Conservation (phyloP, 2,888 invertebrate genomes). For the Crocallis elinguaria region DNA sequence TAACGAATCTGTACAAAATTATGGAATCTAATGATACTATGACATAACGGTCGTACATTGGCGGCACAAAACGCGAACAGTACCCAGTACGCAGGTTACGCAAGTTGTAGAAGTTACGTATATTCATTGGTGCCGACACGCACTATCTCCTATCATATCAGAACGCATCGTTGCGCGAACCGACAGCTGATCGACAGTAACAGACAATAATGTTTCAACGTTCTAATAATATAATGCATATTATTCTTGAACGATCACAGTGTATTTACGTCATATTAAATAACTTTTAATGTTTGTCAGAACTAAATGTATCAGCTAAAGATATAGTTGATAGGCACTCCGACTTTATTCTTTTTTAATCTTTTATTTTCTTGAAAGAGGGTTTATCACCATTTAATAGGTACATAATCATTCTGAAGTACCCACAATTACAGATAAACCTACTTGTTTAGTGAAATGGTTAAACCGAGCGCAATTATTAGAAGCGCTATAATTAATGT, state of each 20-base stretch:
- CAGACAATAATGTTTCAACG: conserved; percentile 28
- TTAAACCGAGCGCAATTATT: conserved; percentile 16
- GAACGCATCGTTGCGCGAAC: conserved; percentile 70
- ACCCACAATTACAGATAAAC: conserved; percentile 21
- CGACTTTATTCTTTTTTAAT: too few relatives aligned
- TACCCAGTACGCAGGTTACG: conserved; percentile 58
- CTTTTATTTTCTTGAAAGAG: too few relatives aligned
- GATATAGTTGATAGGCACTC: neutral
- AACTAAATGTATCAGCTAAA: neutral
- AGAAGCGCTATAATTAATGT: conserved; percentile 19
- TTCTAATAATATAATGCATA: conserved; percentile 5
- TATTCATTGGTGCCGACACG: conserved; percentile 60
- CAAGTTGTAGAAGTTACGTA: conserved; percentile 63
- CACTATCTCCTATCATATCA: conserved; percentile 75
- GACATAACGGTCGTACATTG: conserved; percentile 51
- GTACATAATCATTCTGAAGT: too few relatives aligned
- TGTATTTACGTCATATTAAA: neutral
- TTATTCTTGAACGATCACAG: neutral
- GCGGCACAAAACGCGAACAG: conserved; percentile 52
- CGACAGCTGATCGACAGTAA: conserved; percentile 66
- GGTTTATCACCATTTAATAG: neutral
- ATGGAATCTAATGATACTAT: conserved; percentile 58
- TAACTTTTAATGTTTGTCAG: neutral
- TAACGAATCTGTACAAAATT: conserved; percentile 26
- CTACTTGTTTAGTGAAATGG: conserved; percentile 26